Evolutionary conservation across 2,888 invertebrate species (phyloP), one percentile per base, ranked within the genome.

Genomic region (Acleris literana): DNA sequence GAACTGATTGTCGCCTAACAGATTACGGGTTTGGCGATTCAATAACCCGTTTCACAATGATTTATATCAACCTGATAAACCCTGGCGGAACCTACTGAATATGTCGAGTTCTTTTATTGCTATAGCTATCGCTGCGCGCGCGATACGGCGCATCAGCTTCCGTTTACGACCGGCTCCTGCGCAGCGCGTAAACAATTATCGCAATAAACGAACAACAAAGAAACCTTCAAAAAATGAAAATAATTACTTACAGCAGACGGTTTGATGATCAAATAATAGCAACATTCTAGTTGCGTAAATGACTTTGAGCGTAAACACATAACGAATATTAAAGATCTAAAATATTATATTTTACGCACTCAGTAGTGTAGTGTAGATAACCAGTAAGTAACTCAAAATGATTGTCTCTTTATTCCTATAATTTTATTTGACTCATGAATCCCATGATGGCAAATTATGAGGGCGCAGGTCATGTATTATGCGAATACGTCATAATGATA

Each of bases 171-270:
- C 69, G 63, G 70, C 75, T 76, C 76, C 74, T 71, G 79, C 76
- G 75, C 76, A 68, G 60, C 68, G 69, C 73, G 75, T 87, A 88
- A 87, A 88, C 88, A 88, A 84, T 84, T 82, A 85, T 81, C 81
- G 76, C 81, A 83, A 82, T 77, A 88, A 86, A 84, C 77, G 69
- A 73, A 83, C 83, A 86, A 88, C 88, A 89, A 88, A 88, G 87
- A 76, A 76, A 74, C 74, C 70, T 74, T 69, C 71, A 61, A 64
- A 62, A 65, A 66, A 57, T 56, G 18, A 56, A 61, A 44, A 62
- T 66, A 46, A 62, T 53, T 48, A 65, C 51, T 48, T 48, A 65
- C 51, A 44, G 56, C 16, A 65, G 49, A 56, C 49, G 11, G 49
- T 52, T 33, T 55, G 39, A 66, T 55, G 57, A 46, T 57, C 33